A percentile compares a stretch with the other conserved stretches of the same genome.
Evolutionary conservation across 2,797 vertebrate genomes (phyloP).

Genomic region (Clarias pachynema): DNA sequence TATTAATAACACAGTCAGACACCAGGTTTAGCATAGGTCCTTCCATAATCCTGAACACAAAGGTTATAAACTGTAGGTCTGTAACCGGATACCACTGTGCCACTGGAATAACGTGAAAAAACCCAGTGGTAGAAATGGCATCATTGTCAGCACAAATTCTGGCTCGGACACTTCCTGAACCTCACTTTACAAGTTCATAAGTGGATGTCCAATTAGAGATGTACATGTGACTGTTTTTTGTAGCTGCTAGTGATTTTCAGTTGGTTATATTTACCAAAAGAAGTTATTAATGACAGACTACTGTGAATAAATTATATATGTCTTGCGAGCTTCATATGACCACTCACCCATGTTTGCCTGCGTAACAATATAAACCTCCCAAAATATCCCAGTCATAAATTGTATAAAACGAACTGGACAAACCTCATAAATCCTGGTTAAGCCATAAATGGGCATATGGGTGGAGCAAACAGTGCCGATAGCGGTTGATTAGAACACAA

Average conservation of each 20-base stretch:
- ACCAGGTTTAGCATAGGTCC: not conserved
- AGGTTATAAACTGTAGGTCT: not conserved
- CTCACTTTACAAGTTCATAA: not conserved
- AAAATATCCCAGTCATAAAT: not conserved
- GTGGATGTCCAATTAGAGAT: not conserved
- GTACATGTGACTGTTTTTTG: too few relatives aligned
- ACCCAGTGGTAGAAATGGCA: not conserved
- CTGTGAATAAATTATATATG: not conserved
- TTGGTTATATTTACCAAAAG: not conserved
- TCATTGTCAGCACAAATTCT: not conserved
- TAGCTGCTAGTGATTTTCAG: not conserved
- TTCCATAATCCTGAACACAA: not conserved
- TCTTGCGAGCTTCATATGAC: not conserved
- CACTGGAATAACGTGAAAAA: not conserved
- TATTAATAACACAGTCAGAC: slow-evolving; percentile 2
- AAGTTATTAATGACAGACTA: not conserved
- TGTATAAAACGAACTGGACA: too few relatives aligned
- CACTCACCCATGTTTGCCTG: not conserved
- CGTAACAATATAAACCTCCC: not conserved
- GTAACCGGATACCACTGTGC: not conserved
- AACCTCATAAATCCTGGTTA: too few relatives aligned
- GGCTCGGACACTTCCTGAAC: not conserved
- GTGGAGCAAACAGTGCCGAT: too few relatives aligned
- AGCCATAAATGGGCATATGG: too few relatives aligned
- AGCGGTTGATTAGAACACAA: too few relatives aligned